A percentile compares a stretch with the other conserved stretches of the same genome.
Evolutionary conservation across 2,113 vertebrate genomes (phyloP).

Genomic region (Ageneiosus marmoratus): DNA sequence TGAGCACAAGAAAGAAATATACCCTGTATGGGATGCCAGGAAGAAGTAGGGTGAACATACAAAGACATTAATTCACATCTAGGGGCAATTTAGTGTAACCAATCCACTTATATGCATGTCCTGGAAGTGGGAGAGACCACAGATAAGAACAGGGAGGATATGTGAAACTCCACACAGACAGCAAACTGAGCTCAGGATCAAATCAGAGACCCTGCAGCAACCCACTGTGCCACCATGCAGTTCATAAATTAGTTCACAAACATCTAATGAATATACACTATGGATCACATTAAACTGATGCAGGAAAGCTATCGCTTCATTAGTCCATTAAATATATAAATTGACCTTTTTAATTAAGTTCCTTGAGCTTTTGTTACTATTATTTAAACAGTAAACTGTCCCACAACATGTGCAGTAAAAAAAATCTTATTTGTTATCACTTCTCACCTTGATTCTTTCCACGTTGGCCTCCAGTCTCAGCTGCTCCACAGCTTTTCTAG

Average conservation of each 20-base stretch:
- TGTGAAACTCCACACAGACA: background rate
- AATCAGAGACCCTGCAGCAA: background rate
- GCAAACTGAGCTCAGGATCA: background rate
- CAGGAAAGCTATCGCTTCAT: no score
- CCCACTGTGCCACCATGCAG: background rate
- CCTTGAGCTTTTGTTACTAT: background rate
- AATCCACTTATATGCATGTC: background rate
- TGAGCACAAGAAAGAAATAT: background rate
- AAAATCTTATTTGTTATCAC: background rate
- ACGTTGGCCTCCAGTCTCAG: conserved; percentile 75
- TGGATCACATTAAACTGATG: background rate
- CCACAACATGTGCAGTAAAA: background rate
- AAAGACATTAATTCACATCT: background rate
- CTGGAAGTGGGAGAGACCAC: background rate
- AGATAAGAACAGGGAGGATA: background rate
- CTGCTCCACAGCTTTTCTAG: conserved; percentile 76
- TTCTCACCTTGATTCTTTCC: conserved; percentile 77
- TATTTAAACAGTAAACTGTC: background rate
- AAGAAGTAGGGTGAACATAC: background rate
- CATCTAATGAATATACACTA: background rate
- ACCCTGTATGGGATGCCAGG: no score
- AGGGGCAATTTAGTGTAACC: background rate
- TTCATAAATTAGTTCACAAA: background rate
- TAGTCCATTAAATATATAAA: background rate
- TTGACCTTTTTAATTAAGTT: background rate